These are phyloP conservation scores for Erebia aethiops DNA, from an alignment of 2,888 invertebrate species.

Conservation along the genomic window DNA sequence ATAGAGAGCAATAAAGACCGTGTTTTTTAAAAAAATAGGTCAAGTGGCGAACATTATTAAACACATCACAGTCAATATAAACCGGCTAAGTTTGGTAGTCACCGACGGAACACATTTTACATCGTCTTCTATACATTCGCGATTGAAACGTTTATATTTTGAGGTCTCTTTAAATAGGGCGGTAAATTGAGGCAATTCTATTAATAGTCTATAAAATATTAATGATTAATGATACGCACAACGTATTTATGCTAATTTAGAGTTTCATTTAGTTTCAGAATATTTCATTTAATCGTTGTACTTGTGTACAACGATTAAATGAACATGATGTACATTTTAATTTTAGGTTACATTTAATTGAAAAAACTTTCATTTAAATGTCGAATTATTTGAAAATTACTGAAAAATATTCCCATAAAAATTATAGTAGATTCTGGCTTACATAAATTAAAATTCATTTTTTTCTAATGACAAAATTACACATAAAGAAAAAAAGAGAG, in stretches of 20 bases:
- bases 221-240: neutral
- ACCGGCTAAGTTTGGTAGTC: conserved; percentile 32
- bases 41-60: conserved; percentile 38
- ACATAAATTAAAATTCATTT: neutral
- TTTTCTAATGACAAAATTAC: neutral
- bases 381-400: too few relatives aligned
- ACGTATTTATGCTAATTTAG: neutral
- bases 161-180: conserved; percentile 3
- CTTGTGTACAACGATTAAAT: neutral
- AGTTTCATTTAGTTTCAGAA: conserved; percentile 4
- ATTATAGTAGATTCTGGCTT: neutral
- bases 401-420: neutral
- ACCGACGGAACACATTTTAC: conserved; percentile 23
- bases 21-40: conserved; percentile 1
- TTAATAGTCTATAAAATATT: neutral
- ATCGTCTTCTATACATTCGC: conserved; percentile 4
- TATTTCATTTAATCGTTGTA: neutral
- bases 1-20: conserved; percentile 22
- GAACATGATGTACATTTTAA: too few relatives aligned
- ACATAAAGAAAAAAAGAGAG: neutral
- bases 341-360: neutral
- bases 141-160: neutral
- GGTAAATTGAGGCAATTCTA: neutral
- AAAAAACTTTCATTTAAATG: neutral
- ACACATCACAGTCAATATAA: conserved; percentile 44